These are phyloP conservation scores for Nephrocerus scutellatus DNA, from an alignment of 2,888 invertebrate genomes.

Conservation along the genomic window DNA sequence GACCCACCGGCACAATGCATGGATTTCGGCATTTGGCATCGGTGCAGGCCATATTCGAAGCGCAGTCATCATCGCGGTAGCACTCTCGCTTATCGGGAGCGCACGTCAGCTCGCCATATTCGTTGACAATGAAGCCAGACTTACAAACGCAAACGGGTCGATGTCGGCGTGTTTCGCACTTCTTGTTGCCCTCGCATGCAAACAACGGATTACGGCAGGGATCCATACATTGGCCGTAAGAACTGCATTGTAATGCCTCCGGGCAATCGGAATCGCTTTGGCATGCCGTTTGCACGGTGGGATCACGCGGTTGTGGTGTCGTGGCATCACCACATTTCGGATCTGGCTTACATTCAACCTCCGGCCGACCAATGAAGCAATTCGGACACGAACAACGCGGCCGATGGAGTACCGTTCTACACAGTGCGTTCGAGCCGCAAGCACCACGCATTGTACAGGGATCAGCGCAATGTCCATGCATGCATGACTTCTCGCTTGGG, in stretches of 20 bases:
- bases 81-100: conserved; percentile 77
- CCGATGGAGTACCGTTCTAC: conserved; percentile 75
- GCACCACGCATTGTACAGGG: conserved; percentile 82
- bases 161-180: conserved; percentile 81
- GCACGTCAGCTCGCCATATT: conserved; percentile 79
- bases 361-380: conserved; percentile 78
- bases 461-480: conserved; percentile 84
- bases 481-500: conserved; percentile 84
- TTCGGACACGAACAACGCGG: conserved; percentile 83
- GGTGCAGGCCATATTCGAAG: conserved; percentile 77
- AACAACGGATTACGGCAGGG: conserved; percentile 65
- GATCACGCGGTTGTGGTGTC: conserved; percentile 53
- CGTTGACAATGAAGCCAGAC: conserved; percentile 80
- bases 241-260: conserved; percentile 66
- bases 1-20: conserved; percentile 58
- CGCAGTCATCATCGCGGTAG: conserved; percentile 72
- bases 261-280: conserved; percentile 65
- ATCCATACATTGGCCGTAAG: conserved; percentile 68
- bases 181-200: conserved; percentile 73
- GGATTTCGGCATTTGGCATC: conserved; percentile 81
- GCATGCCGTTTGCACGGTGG: conserved; percentile 55
- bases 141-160: conserved; percentile 82
- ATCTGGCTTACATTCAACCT: conserved; percentile 70
- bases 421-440: conserved; percentile 84
- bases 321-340: conserved; percentile 61